Percentiles rank a stretch among this genome's conserved stretches.
Conservation (phyloP, 2,113 vertebrate genomes). For the Bothrops jararaca region DNA sequence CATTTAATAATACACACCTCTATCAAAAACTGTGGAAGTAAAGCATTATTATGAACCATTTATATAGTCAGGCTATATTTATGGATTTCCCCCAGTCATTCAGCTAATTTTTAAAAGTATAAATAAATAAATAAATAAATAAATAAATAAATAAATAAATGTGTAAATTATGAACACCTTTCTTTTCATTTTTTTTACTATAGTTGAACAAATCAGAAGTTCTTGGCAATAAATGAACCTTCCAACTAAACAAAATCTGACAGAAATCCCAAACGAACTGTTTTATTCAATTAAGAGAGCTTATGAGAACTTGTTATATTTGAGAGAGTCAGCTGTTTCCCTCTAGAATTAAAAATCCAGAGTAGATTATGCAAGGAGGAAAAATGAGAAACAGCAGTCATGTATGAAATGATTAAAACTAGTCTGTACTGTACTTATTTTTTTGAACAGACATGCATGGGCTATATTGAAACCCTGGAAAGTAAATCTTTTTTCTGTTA, state of each 20-base stretch:
- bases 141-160: background rate
- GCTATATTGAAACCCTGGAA: background rate
- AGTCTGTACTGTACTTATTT: background rate
- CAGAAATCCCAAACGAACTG: background rate
- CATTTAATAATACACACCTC: constrained; percentile 32
- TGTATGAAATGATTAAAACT: background rate
- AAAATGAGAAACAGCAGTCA: background rate
- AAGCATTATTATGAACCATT: background rate
- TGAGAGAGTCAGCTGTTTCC: background rate
- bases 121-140: background rate
- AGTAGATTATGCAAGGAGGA: accelerated
- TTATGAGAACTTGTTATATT: background rate
- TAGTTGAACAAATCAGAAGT: background rate
- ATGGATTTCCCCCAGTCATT: constrained; percentile 19
- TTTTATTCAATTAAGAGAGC: accelerated
- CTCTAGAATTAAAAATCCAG: background rate
- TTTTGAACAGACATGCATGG: background rate
- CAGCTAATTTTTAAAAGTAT: background rate
- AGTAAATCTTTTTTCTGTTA: background rate
- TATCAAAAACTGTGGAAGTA: constrained; percentile 36
- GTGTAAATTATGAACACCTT: background rate
- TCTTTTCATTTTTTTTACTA: background rate
- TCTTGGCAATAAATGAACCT: background rate
- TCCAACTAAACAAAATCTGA: background rate
- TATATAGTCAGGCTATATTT: background rate